Evolutionary conservation across 2,113 vertebrate species (phyloP).

Genomic region (Calyptomena viridis): DNA sequence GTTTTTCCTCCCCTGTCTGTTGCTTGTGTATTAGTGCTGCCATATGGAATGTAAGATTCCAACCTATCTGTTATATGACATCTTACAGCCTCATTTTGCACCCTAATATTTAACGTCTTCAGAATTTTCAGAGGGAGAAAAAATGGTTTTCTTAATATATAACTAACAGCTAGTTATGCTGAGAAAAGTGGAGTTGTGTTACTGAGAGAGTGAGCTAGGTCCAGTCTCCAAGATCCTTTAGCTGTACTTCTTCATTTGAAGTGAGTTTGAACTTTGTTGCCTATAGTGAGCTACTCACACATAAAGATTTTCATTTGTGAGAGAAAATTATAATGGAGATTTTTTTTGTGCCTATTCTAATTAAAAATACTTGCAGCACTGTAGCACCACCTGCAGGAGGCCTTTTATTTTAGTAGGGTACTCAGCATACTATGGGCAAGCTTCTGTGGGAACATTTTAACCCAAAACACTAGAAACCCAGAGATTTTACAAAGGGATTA

Average conservation of each 20-base stretch:
- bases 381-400: slow-evolving; percentile 79
- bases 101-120: not conserved
- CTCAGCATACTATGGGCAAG: not conserved
- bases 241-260: not conserved
- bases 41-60: not conserved
- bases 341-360: not conserved
- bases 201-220: not conserved
- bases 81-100: not conserved
- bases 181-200: not conserved
- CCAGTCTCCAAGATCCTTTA: not conserved
- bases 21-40: not conserved
- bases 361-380: slow-evolving; percentile 64
- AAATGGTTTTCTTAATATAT: not conserved
- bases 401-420: slow-evolving; percentile 25
- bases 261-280: not conserved
- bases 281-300: not conserved
- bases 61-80: not conserved
- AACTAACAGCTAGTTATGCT: not conserved
- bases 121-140: not conserved
- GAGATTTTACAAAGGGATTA: not conserved
- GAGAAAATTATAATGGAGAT: slow-evolving; percentile 37
- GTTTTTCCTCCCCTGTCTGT: not conserved
- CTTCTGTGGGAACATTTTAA: not conserved
- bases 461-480: not conserved
- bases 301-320: not conserved